Evolutionary conservation across 2,113 vertebrate genomes (phyloP), one percentile per base, ranked within the genome.

Genomic region (Pholis gunnellus): DNA sequence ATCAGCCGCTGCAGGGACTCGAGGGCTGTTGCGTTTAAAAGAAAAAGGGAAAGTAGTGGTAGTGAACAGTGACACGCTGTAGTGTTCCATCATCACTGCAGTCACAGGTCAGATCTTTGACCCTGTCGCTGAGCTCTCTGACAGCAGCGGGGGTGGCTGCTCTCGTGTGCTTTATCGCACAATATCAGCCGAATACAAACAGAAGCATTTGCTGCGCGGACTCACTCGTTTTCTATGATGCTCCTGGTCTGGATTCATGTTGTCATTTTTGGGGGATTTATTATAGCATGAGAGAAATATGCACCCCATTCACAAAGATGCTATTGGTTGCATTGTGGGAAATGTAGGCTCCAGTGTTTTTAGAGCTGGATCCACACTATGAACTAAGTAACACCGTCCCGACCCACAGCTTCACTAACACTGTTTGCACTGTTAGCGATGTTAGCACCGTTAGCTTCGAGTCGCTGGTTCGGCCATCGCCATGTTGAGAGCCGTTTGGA

Each of bases 1-100:
- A 88, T 80, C 46, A 59, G 46, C 78, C 69, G 82, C 87, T 59
- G 46, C 66, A 31, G 85, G 64, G 77, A 73, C 59, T 63, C 72
- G 80, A 48, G 66, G 61, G 46, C 38, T n/a, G 40, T 54, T 17
- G n/a, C 25, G 22, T 54, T 46, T 14, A 27, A 36, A 61, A 29
- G 34, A 34, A 4, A 36, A 22, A 15, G 25, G 31, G 2, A 2
- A 29, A 14, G 56, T 63, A 0, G 18, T 13, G 34, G 34, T 3
- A 5, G 40, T 22, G 29, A 69, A 34, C 44, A 52, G 29, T 2
- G 48, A 25, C 48, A 34, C 9, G 6, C 8, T 27, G 68, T 9
- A 4, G 46, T 52, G 29, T n/a, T 36, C 38, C 46, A 71, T 71
- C 50, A 22, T 25, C 48, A 5, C 29, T n/a, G 8, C 50, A 22